phyloP scores from a whole-genome alignment of 2,888 invertebrate species.

The Melitaea athalia region DNA sequence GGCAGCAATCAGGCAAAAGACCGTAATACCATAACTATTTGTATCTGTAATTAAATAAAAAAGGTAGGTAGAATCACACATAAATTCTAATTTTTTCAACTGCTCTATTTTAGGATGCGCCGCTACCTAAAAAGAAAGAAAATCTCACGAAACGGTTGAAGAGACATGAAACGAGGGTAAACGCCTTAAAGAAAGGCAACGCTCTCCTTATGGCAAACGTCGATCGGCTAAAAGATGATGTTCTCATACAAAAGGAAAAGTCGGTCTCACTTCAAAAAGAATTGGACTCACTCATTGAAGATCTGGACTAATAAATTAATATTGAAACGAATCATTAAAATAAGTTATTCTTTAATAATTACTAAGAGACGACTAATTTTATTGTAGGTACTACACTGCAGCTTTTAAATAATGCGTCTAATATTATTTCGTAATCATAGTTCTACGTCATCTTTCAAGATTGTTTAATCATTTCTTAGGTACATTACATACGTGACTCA shows the following conservation, averaged over 20 bases:
- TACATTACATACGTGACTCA: not conserved
- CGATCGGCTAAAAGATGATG: slow-evolving; percentile 92
- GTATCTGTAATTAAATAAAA: not conserved
- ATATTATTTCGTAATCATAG: not conserved
- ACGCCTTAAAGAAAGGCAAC: slow-evolving; percentile 93
- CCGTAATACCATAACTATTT: no score
- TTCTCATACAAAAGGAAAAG: slow-evolving; percentile 91
- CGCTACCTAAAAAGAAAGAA: slow-evolving; percentile 85
- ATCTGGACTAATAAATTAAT: slow-evolving; percentile 84
- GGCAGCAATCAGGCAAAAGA: no score
- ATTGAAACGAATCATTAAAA: not conserved
- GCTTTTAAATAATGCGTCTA: slow-evolving; percentile 3
- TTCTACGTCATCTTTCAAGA: not conserved
- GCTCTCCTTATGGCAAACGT: slow-evolving; percentile 93
- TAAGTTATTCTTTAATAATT: not conserved
- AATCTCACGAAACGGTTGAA: slow-evolving; percentile 86
- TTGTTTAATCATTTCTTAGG: not conserved
- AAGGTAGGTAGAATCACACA: not conserved
- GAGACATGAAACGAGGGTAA: slow-evolving; percentile 89
- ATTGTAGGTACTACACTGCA: not conserved
- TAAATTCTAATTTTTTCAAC: not conserved
- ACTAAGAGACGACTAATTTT: not conserved
- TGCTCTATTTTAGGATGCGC: slow-evolving; percentile 82
- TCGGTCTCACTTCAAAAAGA: slow-evolving; percentile 90
- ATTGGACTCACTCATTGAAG: slow-evolving; percentile 92